Conservation (phyloP, 2,888 invertebrate species). For the Odontothrips loti region DNA sequence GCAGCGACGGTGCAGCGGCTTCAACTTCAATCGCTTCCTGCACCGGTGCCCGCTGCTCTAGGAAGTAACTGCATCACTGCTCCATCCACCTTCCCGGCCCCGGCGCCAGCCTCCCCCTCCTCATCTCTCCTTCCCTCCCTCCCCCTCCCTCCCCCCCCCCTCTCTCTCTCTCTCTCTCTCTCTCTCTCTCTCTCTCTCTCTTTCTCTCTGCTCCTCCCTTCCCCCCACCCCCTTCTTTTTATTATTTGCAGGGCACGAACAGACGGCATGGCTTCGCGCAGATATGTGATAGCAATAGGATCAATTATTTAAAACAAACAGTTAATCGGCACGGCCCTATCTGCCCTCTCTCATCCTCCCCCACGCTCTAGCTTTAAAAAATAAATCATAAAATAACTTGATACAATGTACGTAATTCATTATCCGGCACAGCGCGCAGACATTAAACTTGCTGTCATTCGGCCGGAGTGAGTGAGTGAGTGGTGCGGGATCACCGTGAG, state of each 20-base stretch:
- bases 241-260: too few relatives aligned
- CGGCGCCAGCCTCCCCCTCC: background rate
- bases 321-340: background rate
- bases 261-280: too few relatives aligned
- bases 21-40: constrained; percentile 7
- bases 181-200: background rate
- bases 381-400: too few relatives aligned
- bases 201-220: background rate
- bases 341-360: background rate
- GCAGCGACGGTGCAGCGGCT: background rate
- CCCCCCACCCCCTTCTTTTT: background rate
- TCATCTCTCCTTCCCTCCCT: background rate
- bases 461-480: too few relatives aligned
- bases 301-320: background rate
- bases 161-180: background rate
- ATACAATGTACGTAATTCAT: too few relatives aligned
- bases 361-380: background rate
- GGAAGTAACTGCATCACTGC: constrained; percentile 17
- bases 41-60: background rate
- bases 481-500: too few relatives aligned
- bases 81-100: background rate
- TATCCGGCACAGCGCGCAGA: too few relatives aligned
- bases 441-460: too few relatives aligned
- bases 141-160: background rate
- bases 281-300: too few relatives aligned